Evolutionary conservation across 2,797 vertebrate species (phyloP), one percentile per base, ranked within the genome.

Genomic region (Salarias fasciatus): DNA sequence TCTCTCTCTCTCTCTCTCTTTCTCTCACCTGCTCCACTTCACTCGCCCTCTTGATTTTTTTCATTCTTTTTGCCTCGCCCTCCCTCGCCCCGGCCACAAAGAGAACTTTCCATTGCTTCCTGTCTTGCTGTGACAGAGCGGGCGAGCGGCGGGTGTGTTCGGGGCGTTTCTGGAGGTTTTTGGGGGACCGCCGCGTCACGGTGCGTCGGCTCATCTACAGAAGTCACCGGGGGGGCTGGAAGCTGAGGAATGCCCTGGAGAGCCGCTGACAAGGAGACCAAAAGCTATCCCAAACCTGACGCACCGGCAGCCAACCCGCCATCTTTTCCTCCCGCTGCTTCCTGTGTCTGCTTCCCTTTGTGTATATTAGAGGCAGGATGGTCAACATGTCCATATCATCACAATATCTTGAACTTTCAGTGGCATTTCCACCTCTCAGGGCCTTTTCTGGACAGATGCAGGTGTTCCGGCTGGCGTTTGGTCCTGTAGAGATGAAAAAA

Each of bases 1-100:
- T 53, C 30, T 76, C 47, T 42, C 61, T 57, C 41, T 36, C 50
- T 59, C 63, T 68, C 46, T 63, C 63, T n/a, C n/a, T n/a, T n/a
- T n/a, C n/a, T n/a, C 33, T 35, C 33, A 60, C 77, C 69, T 72
- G 49, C 61, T 70, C 40, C 65, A 6, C 66, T 52, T 11, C 6
- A n/a, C 11, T 57, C 30, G 11, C 45, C 48, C 29, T 46, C 50
- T 51, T 18, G 6, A 41, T 77, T 48, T 6, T 35, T 63, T 9
- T 30, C 11, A 3, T 75, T 48, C 4, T 35, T 63, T 9, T 33
- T 11, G 3, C 66, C 43, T 53, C 36, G 38, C 30, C 37, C 44
- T 36, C 53, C 28, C 42, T 61, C 37, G 5, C 6, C 15, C 37
- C 8, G 5, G 6, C 12, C 43, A 31, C 8, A 33, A 11, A 49